phyloP scores from a whole-genome alignment of 2,797 vertebrate genomes.

The Phoxinus dragarum region DNA sequence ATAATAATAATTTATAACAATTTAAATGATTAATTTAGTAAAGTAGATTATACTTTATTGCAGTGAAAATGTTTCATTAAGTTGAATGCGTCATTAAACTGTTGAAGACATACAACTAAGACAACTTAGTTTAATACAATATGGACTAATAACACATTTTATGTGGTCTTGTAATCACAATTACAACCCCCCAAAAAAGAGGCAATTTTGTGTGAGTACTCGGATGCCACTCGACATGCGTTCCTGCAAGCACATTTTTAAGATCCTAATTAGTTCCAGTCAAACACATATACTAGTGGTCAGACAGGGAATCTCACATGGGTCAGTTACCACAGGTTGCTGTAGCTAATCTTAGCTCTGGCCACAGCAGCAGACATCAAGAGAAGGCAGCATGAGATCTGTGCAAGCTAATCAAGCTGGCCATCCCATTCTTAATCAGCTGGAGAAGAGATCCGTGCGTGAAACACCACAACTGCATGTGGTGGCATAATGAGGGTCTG shows the following conservation, averaged over 20 bases:
- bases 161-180: background rate
- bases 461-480: conserved; percentile 67
- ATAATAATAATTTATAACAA: background rate
- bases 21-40: background rate
- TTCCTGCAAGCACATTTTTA: background rate
- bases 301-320: background rate
- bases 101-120: background rate
- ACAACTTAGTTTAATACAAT: background rate
- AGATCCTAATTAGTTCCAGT: background rate
- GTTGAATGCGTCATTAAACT: background rate
- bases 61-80: background rate
- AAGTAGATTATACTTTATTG: background rate
- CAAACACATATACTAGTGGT: background rate
- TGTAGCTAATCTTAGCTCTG: conserved; percentile 39
- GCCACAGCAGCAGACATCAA: conserved; percentile 34
- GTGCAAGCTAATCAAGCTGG: conserved; percentile 50
- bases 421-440: conserved; percentile 66
- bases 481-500: conserved; percentile 67
- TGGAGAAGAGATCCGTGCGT: conserved; percentile 65
- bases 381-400: conserved; percentile 7
- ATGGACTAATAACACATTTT: background rate
- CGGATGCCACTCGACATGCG: background rate
- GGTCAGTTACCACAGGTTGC: background rate
- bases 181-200: too few relatives aligned
- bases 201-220: too few relatives aligned